Conservation (phyloP, 1,140 invertebrate genomes). For the Papilio polytes region DNA sequence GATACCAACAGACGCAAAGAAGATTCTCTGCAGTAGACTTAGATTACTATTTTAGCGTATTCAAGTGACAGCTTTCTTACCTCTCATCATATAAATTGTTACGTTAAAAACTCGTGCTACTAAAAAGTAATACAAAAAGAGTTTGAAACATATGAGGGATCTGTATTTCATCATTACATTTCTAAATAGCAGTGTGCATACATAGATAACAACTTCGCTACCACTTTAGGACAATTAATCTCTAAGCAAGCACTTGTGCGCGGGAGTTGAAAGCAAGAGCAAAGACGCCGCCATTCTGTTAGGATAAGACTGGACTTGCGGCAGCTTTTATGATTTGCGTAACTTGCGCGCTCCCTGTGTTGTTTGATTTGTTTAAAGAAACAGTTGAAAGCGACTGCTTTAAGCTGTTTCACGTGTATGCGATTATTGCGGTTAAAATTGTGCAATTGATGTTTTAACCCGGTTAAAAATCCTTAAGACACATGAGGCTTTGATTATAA, state of each 20-base stretch:
- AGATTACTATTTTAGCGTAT: too few relatives aligned
- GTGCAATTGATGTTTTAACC: too few relatives aligned
- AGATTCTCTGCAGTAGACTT: too few relatives aligned
- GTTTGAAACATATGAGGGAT: neutral
- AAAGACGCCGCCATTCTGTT: conserved; percentile 29
- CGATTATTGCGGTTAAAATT: neutral
- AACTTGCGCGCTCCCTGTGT: conserved; percentile 16
- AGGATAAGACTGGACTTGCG: conserved; percentile 2
- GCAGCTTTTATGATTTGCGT: conserved; percentile 34
- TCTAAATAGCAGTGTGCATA: neutral
- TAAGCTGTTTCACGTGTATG: conserved; percentile 21
- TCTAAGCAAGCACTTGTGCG: conserved; percentile 31
- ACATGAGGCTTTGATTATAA: too few relatives aligned
- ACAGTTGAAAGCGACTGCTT: neutral
- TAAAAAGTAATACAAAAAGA: too few relatives aligned
- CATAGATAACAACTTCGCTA: conserved; percentile 4
- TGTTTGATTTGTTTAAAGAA: neutral
- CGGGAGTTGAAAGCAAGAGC: conserved; percentile 20
- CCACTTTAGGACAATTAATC: conserved; percentile 12
- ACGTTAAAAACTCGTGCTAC: too few relatives aligned
- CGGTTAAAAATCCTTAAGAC: too few relatives aligned
- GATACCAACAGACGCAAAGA: too few relatives aligned
- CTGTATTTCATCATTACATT: neutral
- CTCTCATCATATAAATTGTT: too few relatives aligned
- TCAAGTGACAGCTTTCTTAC: too few relatives aligned